These are phyloP conservation scores for Mormyrops boulengeri DNA, from an alignment of 2,797 vertebrate genomes.

Conservation along the genomic window DNA sequence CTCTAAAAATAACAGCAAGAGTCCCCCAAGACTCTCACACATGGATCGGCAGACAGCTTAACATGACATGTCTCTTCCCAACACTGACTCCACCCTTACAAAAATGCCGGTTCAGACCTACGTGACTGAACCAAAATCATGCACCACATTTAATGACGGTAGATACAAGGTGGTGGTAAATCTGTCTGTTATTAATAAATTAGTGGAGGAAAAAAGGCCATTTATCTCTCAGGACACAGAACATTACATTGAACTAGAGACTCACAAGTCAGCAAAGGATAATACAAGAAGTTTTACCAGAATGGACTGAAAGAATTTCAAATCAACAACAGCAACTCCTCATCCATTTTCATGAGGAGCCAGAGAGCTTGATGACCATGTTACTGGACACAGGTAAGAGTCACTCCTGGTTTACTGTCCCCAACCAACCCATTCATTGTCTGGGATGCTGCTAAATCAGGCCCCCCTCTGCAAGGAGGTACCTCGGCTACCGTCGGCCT, in stretches of 20 bases:
- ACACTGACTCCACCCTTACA: not conserved
- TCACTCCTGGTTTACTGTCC: not conserved
- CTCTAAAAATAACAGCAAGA: conserved; percentile 16
- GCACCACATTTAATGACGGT: not conserved
- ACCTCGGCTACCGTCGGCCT: not conserved
- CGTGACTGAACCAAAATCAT: not conserved
- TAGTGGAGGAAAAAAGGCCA: not conserved
- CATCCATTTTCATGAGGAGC: not conserved
- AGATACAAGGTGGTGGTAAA: not conserved
- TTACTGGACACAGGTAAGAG: not conserved
- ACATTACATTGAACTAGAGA: not conserved
- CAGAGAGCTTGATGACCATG: not conserved
- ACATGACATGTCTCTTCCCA: not conserved
- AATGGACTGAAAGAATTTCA: not conserved
- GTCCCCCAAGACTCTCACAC: not conserved
- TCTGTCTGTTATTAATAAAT: not conserved
- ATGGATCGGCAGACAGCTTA: not conserved
- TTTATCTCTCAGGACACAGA: not conserved
- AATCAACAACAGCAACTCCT: not conserved
- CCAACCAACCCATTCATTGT: not conserved
- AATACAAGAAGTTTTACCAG: not conserved
- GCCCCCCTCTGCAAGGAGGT: not conserved
- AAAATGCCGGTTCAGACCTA: not conserved
- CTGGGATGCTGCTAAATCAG: not conserved
- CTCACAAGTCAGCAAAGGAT: not conserved